phyloP scores from a whole-genome alignment of 2,797 vertebrate species.

The Petrocephalus sullivani region DNA sequence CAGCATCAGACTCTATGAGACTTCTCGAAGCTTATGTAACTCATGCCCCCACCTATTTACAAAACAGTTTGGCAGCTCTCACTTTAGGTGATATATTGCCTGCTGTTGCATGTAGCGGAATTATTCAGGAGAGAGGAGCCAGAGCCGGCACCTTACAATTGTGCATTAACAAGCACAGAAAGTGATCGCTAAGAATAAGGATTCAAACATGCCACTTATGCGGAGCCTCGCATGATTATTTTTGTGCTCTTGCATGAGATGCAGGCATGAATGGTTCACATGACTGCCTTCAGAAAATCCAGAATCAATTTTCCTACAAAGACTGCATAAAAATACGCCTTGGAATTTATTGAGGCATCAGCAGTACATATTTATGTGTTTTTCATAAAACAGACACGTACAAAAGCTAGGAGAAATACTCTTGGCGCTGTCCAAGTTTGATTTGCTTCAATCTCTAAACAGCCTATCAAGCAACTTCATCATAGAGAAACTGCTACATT shows the following conservation, averaged over 20 bases:
- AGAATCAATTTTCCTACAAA: background rate
- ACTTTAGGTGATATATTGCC: conserved; percentile 37
- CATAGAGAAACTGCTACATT: background rate
- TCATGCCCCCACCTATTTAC: conserved; percentile 39
- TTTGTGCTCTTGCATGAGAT: background rate
- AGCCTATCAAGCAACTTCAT: background rate
- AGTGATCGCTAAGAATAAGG: conserved; percentile 57
- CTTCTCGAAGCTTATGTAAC: conserved; percentile 48
- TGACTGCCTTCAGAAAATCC: background rate
- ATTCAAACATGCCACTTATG: conserved; percentile 32
- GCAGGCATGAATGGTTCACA: background rate
- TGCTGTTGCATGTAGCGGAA: conserved; percentile 27
- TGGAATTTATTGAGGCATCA: background rate
- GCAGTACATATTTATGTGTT: background rate
- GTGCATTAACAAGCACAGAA: conserved; percentile 36
- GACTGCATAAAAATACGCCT: background rate
- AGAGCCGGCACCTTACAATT: conserved; percentile 47
- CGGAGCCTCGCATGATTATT: conserved; percentile 31
- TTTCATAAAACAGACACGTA: background rate
- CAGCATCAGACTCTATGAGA: conserved; percentile 60
- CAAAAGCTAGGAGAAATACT: background rate
- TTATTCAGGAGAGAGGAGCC: conserved; percentile 43
- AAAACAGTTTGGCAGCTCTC: conserved; percentile 48
- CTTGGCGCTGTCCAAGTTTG: background rate
- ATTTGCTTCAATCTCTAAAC: background rate